A percentile compares a stretch with the other conserved stretches of the same genome.
Evolutionary conservation across 1,140 invertebrate genomes (phyloP).

Genomic region (Drosophila bipectinata): DNA sequence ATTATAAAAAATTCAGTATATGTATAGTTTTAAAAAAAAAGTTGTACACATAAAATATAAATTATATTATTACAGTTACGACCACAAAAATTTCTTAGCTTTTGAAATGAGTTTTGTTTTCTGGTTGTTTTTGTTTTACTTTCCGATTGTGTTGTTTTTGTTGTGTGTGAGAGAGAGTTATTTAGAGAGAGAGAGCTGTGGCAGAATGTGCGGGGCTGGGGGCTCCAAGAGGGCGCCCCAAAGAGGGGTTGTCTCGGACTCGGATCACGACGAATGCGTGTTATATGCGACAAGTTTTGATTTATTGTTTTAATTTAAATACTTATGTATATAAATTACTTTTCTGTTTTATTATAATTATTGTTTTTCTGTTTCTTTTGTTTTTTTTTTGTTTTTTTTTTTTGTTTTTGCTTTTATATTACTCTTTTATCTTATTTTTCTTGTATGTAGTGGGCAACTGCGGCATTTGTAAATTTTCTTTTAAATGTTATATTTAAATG

Average conservation of each 20-base stretch:
- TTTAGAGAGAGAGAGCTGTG: constrained; percentile 13
- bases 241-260: constrained; percentile 6
- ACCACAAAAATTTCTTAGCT: constrained; percentile 76
- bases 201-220: constrained; percentile 5
- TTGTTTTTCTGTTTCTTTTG: constrained; percentile 71
- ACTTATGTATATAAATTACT: constrained; percentile 81
- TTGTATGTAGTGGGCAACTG: constrained; percentile 81
- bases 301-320: constrained; percentile 81
- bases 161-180: constrained; percentile 29
- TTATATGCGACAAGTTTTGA: constrained; percentile 79
- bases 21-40: constrained; percentile 76
- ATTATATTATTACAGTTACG: constrained; percentile 82
- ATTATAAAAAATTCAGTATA: constrained; percentile 82
- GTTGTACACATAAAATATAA: constrained; percentile 81
- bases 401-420: constrained; percentile 25
- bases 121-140: constrained; percentile 19
- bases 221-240: neutral
- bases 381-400: neutral
- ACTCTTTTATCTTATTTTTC: constrained; percentile 19
- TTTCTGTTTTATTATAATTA: constrained; percentile 73
- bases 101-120: constrained; percentile 66
- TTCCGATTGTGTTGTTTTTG: constrained; percentile 12
- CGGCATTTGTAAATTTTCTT: constrained; percentile 78
- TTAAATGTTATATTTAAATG: constrained; percentile 69
- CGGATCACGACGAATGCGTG: neutral